These are phyloP conservation scores for Coenobita brevimanus DNA, from an alignment of 1,140 invertebrate species.

Conservation along the genomic window DNA sequence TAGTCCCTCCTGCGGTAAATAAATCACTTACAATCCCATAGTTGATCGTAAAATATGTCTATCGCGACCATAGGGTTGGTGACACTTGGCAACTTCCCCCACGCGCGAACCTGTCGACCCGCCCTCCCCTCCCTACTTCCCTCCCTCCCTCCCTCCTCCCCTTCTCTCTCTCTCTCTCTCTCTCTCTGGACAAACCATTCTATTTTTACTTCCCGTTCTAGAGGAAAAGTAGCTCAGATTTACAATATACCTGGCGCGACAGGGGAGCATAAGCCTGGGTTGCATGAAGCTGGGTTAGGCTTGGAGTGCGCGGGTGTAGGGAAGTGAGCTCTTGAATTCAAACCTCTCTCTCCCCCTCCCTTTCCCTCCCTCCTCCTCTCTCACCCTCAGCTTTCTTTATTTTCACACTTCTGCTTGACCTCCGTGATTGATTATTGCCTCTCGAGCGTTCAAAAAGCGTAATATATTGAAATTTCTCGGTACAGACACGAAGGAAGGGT, in stretches of 20 bases:
- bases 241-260: constrained; percentile 53
- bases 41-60: no score
- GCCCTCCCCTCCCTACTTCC: not conserved
- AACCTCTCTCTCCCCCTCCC: not conserved
- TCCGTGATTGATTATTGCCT: no score
- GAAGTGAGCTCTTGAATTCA: not conserved
- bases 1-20: no score
- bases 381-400: not conserved
- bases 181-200: not conserved
- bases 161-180: not conserved
- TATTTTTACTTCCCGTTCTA: not conserved
- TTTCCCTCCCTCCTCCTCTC: not conserved
- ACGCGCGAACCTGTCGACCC: not conserved
- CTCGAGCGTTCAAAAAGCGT: no score
- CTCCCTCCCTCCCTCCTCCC: no score
- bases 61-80: no score
- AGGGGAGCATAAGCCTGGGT: constrained; percentile 45
- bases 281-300: not conserved
- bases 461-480: no score
- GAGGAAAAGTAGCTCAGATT: constrained; percentile 54
- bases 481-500: no score
- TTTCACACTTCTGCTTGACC: not conserved
- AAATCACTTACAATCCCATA: no score
- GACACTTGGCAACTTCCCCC: constrained; percentile 14
- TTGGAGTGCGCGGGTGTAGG: not conserved